A percentile compares a stretch with the other conserved stretches of the same genome.
Conservation (phyloP, 2,797 vertebrate species). For the Loriculus beryllinus region DNA sequence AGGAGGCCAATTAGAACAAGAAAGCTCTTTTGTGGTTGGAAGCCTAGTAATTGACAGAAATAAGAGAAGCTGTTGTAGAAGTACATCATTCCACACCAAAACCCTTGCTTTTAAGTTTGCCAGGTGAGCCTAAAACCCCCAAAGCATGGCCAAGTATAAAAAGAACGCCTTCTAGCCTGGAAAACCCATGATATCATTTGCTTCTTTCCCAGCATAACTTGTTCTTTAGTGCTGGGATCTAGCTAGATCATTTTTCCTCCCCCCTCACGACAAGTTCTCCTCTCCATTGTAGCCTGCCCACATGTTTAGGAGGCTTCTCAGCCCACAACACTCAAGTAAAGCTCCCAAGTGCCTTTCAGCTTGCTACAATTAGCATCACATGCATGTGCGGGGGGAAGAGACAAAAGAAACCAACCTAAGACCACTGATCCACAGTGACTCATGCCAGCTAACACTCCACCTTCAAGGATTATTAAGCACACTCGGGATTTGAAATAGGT, state of each 20-base stretch:
- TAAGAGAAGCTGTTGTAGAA: neutral
- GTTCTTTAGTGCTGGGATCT: neutral
- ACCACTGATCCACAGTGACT: neutral
- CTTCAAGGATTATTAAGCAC: neutral
- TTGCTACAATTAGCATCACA: neutral
- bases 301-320: neutral
- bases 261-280: neutral
- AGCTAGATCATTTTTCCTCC: neutral
- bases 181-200: neutral
- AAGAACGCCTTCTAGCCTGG: neutral
- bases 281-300: neutral
- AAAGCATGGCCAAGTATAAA: neutral
- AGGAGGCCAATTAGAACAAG: constrained; percentile 34
- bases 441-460: neutral
- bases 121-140: neutral
- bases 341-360: neutral
- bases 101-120: neutral
- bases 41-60: neutral
- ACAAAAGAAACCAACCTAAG: neutral
- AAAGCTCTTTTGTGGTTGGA: constrained; percentile 1
- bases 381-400: rapidly evolving
- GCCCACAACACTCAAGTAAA: neutral
- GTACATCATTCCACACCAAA: neutral
- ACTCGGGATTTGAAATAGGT: neutral
- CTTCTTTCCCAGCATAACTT: neutral